A percentile compares a stretch with the other conserved stretches of the same genome.
Evolutionary conservation across 2,888 invertebrate genomes (phyloP).

Genomic region (Galerucella calmariensis): DNA sequence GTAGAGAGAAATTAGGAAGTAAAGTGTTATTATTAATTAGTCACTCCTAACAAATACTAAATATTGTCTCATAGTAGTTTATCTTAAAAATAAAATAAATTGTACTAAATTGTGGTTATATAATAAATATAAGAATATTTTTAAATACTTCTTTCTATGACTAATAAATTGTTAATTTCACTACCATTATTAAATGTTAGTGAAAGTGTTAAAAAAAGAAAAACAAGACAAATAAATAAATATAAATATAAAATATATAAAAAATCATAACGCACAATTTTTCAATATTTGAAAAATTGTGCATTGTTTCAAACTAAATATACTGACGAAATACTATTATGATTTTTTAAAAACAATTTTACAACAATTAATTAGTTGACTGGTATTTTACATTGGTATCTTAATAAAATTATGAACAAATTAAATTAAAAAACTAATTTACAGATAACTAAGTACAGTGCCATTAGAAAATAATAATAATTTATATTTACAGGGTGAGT

Average conservation of each 20-base stretch:
- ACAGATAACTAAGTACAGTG: conserved; percentile 58
- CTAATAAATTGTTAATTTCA: conserved; percentile 53
- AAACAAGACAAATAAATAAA: conserved; percentile 53
- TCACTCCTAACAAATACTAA: conserved; percentile 56
- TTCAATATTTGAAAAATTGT: conserved; percentile 31
- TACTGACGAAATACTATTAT: conserved; percentile 44
- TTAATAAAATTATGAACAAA: conserved; percentile 47
- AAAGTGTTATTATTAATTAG: conserved; percentile 43
- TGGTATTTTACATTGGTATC: conserved; percentile 53
- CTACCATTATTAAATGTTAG: conserved; percentile 53
- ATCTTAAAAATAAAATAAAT: conserved; percentile 48
- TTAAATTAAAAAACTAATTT: conserved; percentile 51
- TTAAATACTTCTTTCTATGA: conserved; percentile 48
- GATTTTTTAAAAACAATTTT: conserved; percentile 48
- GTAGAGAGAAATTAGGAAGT: conserved; percentile 43
- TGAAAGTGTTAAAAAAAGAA: conserved; percentile 46
- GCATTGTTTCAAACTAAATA: conserved; percentile 34
- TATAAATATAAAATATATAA: conserved; percentile 54
- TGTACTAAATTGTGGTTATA: conserved; percentile 53
- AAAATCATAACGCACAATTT: conserved; percentile 41
- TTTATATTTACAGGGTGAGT: no score
- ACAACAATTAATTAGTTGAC: conserved; percentile 56
- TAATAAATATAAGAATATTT: conserved; percentile 52
- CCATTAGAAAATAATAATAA: conserved; percentile 49
- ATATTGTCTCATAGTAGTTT: conserved; percentile 54